phyloP scores from a whole-genome alignment of 2,888 invertebrate species.

The Ophion ventricosus region DNA sequence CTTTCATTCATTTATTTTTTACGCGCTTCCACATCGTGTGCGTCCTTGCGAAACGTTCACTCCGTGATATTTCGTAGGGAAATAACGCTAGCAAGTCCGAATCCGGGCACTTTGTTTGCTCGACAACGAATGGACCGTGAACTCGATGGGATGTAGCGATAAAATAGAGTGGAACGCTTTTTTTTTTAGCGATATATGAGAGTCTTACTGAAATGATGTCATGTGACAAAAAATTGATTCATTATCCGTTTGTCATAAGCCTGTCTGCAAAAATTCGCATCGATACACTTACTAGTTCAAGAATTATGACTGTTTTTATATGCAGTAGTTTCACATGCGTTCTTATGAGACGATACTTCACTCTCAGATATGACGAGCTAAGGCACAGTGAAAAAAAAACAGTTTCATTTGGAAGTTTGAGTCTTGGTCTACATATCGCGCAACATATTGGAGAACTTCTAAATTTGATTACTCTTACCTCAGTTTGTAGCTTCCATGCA shows the following conservation, averaged over 20 bases:
- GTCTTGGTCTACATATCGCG: neutral
- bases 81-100: neutral
- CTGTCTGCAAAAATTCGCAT: neutral
- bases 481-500: no score
- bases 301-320: neutral
- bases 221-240: neutral
- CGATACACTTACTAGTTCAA: neutral
- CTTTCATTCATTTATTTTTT: constrained; percentile 29
- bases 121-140: neutral
- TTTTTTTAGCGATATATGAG: neutral
- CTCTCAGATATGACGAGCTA: neutral
- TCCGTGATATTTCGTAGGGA: constrained; percentile 6
- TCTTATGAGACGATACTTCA: neutral
- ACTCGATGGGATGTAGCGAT: neutral
- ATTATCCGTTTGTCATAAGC: neutral
- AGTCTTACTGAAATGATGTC: neutral
- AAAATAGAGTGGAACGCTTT: neutral
- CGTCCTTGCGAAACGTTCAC: neutral
- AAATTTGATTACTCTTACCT: neutral
- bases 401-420: neutral
- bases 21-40: constrained; percentile 15
- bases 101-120: neutral
- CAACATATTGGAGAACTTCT: neutral
- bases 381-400: neutral
- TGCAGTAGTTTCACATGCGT: neutral